A percentile compares a stretch with the other conserved stretches of the same genome.
phyloP scores from a whole-genome alignment of 2,888 invertebrate species.

The Cecidostiba fungosa region DNA sequence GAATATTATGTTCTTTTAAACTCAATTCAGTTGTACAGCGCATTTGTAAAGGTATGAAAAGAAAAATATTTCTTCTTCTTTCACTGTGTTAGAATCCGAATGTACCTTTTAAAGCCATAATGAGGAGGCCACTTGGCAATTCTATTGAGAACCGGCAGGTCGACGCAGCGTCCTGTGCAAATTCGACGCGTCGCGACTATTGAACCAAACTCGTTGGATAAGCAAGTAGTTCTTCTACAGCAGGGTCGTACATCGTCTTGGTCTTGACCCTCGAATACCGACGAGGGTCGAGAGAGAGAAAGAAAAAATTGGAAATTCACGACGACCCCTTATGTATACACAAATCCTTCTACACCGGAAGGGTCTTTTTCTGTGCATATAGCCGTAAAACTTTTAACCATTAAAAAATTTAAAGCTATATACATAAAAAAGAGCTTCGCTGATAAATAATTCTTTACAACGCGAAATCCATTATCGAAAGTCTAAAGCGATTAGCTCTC shows the following conservation, averaged over 20 bases:
- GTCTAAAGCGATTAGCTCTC: neutral
- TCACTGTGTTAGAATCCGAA: slow-evolving; percentile 7
- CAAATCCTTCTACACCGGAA: slow-evolving; percentile 3
- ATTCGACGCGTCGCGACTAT: slow-evolving; percentile 47
- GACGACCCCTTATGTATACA: slow-evolving; percentile 7
- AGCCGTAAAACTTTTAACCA: neutral
- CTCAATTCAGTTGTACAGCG: neutral
- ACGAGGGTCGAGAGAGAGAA: neutral
- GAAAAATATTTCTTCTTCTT: neutral
- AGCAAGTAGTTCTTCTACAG: neutral
- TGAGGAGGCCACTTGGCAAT: slow-evolving; percentile 54
- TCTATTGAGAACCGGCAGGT: slow-evolving; percentile 24
- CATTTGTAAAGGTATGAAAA: neutral
- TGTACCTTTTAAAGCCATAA: slow-evolving; percentile 36
- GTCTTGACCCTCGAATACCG: neutral
- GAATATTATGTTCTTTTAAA: neutral
- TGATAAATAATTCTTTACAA: neutral
- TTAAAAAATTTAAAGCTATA: neutral
- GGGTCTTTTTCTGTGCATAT: neutral
- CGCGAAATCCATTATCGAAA: neutral
- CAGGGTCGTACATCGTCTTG: neutral
- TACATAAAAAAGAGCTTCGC: neutral
- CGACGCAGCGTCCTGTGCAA: slow-evolving; percentile 44
- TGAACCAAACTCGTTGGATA: slow-evolving; percentile 27
- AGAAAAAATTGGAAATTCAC: slow-evolving; percentile 45